Evolutionary conservation across 2,888 invertebrate genomes (phyloP), one percentile per base, ranked within the genome.

Genomic region (Mesopsocus fuscifrons): DNA sequence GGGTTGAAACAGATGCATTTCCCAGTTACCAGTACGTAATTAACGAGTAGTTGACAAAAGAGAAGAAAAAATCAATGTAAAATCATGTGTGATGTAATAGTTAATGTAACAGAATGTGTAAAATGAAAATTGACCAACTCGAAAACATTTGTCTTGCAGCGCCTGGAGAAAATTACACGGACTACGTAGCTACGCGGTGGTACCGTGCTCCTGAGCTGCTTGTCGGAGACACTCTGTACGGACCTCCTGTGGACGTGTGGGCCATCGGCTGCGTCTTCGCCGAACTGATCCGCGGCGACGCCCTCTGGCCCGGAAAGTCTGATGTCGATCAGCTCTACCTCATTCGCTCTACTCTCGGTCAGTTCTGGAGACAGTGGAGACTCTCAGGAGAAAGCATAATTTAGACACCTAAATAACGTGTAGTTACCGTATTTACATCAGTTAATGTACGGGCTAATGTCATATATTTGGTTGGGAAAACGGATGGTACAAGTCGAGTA

Each of bases 111-210:
- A n/a, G n/a, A n/a, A n/a, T n/a, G n/a, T n/a, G n/a, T n/a, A n/a
- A n/a, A n/a, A n/a, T n/a, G n/a, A n/a, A n/a, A n/a, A n/a, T n/a
- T n/a, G n/a, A n/a, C n/a, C n/a, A n/a, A n/a, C n/a, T n/a, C n/a
- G n/a, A n/a, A n/a, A n/a, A n/a, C n/a, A n/a, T n/a, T n/a, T n/a
- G n/a, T n/a, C n/a, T 62, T 63, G 16, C 61, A 77, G 85, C 80
- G 63, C 91, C 94, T 1, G 92, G 88, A 1, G 97, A 97, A 68
- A 88, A 91, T 60, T 98, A 95, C 62, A 98, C 97, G 43, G 98
- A 98, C 64, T 98, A 98, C 62, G 98, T 98, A 50, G 97, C 97
- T 34, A 98, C 98, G 30, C 71, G 97, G 43, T 98, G 97, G 97
- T 98, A 98, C 66, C 71, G 98, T 47, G 87, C 94, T 3, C 97